Base-by-base conservation (phyloP, 1,140 invertebrate genomes). In the Pachypsylla venusta region DNA sequence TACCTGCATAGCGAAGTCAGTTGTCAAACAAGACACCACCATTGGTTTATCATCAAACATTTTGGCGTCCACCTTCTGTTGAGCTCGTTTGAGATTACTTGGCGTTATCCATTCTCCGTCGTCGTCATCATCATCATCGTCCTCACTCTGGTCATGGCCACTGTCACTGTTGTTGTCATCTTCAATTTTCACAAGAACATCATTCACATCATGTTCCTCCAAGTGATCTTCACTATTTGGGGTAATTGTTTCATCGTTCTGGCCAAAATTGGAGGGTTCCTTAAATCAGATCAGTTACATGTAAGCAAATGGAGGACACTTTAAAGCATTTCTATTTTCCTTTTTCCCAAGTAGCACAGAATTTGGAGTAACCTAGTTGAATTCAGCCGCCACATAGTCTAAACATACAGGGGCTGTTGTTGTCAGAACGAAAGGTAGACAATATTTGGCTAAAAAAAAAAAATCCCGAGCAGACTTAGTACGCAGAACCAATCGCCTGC, bases 1-100 rank as follows among this genome's bases (percentile, higher is more conserved):
- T 69, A 80, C 78, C 74, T 83, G 93, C 79, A 98, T 89, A 0
- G 94, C 89, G 81, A 94, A 98, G 75, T 98, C 95, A 55, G 85
- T 90, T 19, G 93, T 96, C 58, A 98, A 80, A 70, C 93, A 98
- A 0, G 89, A 93, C 35, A 98, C 91, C 62, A 72, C 74, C 1
- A 86, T 80, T 59, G 75, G 66, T 68, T 80, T 79, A 56, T 82
- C 80, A 62, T 81, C 80, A 55, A 77, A 66, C 61, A 76, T 70
- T 30, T 75, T 77, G n/a, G 73, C 67, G 61, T 79, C 76, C 68
- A 89, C 78, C 61, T 79, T 70, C 67, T 83, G 81, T 67, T 86
- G 87, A 14, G 85, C 78, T 66, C 81, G 73, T 55, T 74, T 74
- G 25, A 96, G 76, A 74, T 98, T 98, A 53, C 71, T 72, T 65